Evolutionary conservation across 2,113 vertebrate genomes (phyloP).

Genomic region (Gnathonemus echidnorhynchus): DNA sequence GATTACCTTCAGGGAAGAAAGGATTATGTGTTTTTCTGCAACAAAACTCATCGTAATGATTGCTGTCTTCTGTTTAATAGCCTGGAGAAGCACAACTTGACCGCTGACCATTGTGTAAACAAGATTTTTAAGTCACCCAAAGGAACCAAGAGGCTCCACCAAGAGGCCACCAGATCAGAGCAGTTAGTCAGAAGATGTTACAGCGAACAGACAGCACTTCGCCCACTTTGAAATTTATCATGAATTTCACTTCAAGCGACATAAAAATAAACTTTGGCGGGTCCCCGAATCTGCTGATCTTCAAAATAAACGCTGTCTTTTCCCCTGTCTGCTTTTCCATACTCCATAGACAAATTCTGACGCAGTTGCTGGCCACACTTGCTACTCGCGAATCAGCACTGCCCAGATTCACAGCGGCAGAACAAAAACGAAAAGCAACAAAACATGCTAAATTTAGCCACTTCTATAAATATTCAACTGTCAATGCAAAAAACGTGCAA

Average conservation of each 20-base stretch:
- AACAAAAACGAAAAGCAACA: neutral
- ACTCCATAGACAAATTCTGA: neutral
- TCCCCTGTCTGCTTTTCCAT: neutral
- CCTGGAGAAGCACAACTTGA: neutral
- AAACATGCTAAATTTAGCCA: neutral
- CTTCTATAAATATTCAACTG: conserved; percentile 27
- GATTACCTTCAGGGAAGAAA: neutral
- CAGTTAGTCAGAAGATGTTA: neutral
- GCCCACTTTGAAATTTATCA: neutral
- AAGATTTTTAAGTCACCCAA: neutral
- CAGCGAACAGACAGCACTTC: neutral
- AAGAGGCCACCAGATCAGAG: neutral
- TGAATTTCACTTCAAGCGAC: neutral
- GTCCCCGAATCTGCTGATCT: neutral
- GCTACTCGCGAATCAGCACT: neutral
- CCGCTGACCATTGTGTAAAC: neutral
- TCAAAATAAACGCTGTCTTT: neutral
- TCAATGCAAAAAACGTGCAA: neutral
- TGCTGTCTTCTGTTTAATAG: neutral
- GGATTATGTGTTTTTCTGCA: neutral
- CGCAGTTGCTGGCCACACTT: neutral
- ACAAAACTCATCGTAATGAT: neutral
- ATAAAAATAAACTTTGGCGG: neutral
- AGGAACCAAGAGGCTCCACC: neutral
- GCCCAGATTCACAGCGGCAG: neutral